These are phyloP conservation scores for Melanocharis versteri DNA, from an alignment of 2,113 vertebrate species.

Conservation along the genomic window DNA sequence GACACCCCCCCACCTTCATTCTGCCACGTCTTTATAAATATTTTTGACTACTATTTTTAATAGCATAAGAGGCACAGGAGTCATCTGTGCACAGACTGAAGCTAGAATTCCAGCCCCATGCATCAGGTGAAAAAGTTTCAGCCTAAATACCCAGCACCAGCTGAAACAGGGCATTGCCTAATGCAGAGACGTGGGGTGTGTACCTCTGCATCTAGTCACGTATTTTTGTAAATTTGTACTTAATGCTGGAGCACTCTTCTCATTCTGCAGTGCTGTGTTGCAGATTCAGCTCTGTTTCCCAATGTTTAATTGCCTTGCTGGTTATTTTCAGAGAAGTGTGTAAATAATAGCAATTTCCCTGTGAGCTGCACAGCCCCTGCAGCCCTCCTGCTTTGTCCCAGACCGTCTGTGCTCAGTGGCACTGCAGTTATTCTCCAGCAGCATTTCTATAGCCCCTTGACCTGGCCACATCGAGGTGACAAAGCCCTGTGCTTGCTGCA, in stretches of 20 bases:
- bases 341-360: neutral
- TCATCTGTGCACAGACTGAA: neutral
- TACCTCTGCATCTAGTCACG: neutral
- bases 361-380: neutral
- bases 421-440: neutral
- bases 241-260: neutral
- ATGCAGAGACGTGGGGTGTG: accelerated
- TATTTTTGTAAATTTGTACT: neutral
- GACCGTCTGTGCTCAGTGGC: accelerated
- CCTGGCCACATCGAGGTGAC: neutral
- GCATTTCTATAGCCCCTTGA: neutral
- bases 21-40: neutral
- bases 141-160: neutral
- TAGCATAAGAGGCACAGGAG: neutral
- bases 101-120: neutral
- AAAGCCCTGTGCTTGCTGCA: neutral
- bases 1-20: neutral
- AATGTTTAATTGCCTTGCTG: neutral
- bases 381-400: neutral
- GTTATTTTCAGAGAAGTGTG: neutral
- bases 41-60: neutral
- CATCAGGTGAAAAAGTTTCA: neutral
- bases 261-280: neutral
- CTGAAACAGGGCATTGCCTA: neutral
- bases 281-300: neutral